Percentiles rank a stretch among this genome's conserved stretches.
Conservation (phyloP, 64 coral and sea anemone species). For the Montipora foliosa region DNA sequence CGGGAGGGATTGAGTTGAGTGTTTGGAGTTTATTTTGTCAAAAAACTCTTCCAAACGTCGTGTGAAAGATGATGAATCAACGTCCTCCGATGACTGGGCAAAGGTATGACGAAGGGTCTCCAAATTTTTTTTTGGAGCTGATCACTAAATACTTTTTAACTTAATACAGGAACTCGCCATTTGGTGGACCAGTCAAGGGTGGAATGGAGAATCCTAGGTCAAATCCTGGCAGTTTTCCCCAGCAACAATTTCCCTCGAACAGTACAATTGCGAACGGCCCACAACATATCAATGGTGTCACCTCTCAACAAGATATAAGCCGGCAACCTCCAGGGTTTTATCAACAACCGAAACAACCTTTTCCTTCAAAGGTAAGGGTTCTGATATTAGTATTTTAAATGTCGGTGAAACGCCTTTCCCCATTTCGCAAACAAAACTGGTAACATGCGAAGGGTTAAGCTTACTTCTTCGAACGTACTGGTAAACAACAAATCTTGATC, state of each 20-base stretch:
- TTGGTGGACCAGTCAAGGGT: slow-evolving; percentile 79
- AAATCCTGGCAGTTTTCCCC: slow-evolving; percentile 53
- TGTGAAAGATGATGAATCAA: slow-evolving; percentile 87
- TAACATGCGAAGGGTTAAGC: not conserved
- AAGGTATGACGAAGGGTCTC: slow-evolving; percentile 51
- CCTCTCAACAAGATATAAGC: slow-evolving; percentile 26
- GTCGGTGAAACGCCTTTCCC: too few species aligned
- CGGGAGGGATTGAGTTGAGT: not conserved
- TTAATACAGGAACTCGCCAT: slow-evolving; percentile 62
- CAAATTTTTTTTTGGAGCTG: slow-evolving; percentile 10
- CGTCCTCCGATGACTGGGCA: slow-evolving; percentile 74
- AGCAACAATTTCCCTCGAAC: slow-evolving; percentile 73
- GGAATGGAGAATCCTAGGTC: slow-evolving; percentile 57
- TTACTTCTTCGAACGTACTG: not conserved
- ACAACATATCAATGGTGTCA: slow-evolving; percentile 78
- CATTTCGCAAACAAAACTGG: too few species aligned
- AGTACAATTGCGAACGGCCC: slow-evolving; percentile 80
- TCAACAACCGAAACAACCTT: slow-evolving; percentile 65
- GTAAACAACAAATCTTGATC: not conserved
- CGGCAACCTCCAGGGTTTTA: slow-evolving; percentile 53
- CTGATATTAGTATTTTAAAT: too few species aligned
- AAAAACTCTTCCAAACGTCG: not conserved
- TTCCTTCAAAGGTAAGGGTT: slow-evolving; percentile 80
- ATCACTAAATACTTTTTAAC: not conserved
- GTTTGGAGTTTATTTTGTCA: not conserved